Evolutionary conservation across 2,113 vertebrate genomes (phyloP).

Genomic region (Lonchura striata): DNA sequence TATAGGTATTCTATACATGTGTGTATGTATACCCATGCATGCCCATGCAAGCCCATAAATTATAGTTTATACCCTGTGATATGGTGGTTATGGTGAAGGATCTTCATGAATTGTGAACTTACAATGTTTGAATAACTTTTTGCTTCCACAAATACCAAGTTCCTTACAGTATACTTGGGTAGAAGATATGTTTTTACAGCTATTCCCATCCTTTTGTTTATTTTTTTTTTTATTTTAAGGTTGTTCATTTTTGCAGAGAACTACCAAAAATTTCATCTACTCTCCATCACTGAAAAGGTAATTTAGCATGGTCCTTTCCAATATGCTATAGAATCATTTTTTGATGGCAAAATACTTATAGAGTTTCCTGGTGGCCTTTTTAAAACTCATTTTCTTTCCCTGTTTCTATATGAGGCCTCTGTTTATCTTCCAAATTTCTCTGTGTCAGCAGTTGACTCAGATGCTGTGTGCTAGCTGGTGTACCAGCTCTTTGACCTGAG

Average conservation of each 20-base stretch:
- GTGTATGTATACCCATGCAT: not conserved
- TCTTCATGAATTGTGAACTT: not conserved
- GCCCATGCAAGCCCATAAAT: not conserved
- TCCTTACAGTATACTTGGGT: not conserved
- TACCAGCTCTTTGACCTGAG: not conserved
- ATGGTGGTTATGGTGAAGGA: not conserved
- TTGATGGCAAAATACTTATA: not conserved
- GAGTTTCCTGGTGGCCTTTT: not conserved
- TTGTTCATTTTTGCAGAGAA: not conserved
- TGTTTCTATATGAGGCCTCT: not conserved
- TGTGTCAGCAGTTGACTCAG: not conserved
- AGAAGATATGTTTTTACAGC: not conserved
- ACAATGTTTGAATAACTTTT: not conserved
- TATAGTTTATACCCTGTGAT: not conserved
- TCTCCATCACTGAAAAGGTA: not conserved
- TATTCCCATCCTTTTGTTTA: fast-evolving
- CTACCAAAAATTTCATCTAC: not conserved
- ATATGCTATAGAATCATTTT: not conserved
- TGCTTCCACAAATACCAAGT: not conserved
- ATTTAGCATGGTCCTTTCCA: not conserved
- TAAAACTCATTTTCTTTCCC: not conserved
- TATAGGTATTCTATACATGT: too few relatives aligned
- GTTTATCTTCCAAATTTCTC: not conserved
- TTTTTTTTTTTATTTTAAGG: not conserved
- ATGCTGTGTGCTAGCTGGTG: not conserved